Conservation (phyloP, 2,113 vertebrate species). For the Xiphophorus maculatus region DNA sequence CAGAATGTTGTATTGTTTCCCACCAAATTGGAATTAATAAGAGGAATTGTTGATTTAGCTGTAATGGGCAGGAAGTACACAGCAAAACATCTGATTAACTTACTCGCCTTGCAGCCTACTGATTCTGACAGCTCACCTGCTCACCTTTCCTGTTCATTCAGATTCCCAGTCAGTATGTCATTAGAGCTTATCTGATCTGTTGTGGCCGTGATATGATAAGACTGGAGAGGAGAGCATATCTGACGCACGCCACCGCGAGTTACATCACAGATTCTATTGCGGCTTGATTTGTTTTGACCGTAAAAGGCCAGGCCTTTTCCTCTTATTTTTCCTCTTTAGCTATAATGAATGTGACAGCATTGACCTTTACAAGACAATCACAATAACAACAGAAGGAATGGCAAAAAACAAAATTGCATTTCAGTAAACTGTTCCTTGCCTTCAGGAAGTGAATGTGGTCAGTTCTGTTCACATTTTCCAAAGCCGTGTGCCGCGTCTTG, state of each 20-base stretch:
- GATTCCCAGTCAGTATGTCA: background rate
- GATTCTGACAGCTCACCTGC: background rate
- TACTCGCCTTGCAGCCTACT: no score
- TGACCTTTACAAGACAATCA: background rate
- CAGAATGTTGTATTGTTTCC: background rate
- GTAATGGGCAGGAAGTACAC: no score
- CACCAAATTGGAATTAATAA: background rate
- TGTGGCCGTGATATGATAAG: background rate
- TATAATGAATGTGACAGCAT: background rate
- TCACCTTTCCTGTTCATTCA: background rate
- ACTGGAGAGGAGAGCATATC: background rate
- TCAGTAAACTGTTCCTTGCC: constrained; percentile 37
- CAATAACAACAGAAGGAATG: background rate
- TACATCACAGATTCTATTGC: background rate
- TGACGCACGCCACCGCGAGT: background rate
- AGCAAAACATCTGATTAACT: no score
- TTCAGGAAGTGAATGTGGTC: constrained; percentile 83
- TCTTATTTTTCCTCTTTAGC: background rate
- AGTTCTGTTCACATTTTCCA: constrained; percentile 72
- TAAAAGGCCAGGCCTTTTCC: background rate
- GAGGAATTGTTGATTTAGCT: background rate
- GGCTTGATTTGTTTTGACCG: background rate
- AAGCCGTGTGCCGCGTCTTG: constrained; percentile 65
- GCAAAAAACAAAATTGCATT: background rate
- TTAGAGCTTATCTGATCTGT: background rate